Percentiles rank a stretch among this genome's conserved stretches.
phyloP scores from a whole-genome alignment of 2,888 invertebrate species.

The Tetrapedia diversipes region DNA sequence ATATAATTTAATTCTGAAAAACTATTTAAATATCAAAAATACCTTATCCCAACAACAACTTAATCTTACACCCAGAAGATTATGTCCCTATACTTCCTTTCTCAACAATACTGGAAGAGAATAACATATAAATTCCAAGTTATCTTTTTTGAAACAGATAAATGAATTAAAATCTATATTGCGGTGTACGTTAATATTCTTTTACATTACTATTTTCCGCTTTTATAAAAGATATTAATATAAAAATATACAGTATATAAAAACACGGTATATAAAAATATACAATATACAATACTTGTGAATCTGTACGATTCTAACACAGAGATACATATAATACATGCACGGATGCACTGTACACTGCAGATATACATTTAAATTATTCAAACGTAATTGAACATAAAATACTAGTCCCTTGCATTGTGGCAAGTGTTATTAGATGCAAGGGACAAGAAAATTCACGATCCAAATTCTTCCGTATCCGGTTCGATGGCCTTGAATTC shows the following conservation, averaged over 20 bases:
- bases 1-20: constrained; percentile 13
- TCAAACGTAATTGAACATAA: constrained; percentile 28
- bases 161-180: constrained; percentile 13
- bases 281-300: constrained; percentile 34
- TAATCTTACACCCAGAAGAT: constrained; percentile 13
- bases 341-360: constrained; percentile 25
- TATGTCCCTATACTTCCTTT: neutral
- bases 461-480: constrained; percentile 96
- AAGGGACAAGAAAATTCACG: constrained; percentile 85
- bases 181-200: constrained; percentile 4
- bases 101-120: constrained; percentile 31
- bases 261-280: constrained; percentile 64
- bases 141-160: neutral
- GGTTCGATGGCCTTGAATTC: constrained; percentile 94
- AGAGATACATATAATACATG: constrained; percentile 23
- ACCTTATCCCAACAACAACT: constrained; percentile 13
- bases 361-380: constrained; percentile 13
- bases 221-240: constrained; percentile 55
- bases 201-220: neutral
- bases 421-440: constrained; percentile 43
- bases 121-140: constrained; percentile 32
- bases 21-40: constrained; percentile 41
- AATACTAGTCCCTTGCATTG: constrained; percentile 49
- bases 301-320: constrained; percentile 25
- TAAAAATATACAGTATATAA: constrained; percentile 64